Conservation (phyloP, 2,888 invertebrate genomes). For the Drosophila koepferae region DNA sequence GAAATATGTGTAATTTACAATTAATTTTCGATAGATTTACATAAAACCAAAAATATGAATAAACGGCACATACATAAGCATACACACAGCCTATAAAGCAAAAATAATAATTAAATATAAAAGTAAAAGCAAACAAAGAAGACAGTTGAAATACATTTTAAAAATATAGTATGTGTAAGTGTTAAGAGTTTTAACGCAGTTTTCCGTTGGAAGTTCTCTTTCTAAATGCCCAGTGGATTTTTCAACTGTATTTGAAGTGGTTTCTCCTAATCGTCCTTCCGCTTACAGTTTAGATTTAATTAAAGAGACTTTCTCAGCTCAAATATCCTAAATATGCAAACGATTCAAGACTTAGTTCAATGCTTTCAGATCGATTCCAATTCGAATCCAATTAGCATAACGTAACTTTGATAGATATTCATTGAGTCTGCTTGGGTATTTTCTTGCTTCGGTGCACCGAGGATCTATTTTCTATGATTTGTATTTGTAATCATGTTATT, state of each 20-base stretch:
- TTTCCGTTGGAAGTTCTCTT: conserved; percentile 18
- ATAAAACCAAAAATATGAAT: conserved; percentile 45
- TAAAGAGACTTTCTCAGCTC: neutral
- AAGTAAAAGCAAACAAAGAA: neutral
- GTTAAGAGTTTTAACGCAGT: conserved; percentile 22
- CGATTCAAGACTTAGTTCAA: neutral
- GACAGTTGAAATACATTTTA: conserved; percentile 3
- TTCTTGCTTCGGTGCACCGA: conserved; percentile 28
- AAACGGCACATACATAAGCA: conserved; percentile 34
- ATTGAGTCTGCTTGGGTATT: conserved; percentile 28
- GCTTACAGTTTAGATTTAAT: no score
- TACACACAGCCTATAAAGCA: conserved; percentile 10
- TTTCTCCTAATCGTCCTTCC: neutral
- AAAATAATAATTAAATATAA: neutral
- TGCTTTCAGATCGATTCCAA: neutral
- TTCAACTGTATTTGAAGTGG: neutral
- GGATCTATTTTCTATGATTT: conserved; percentile 1
- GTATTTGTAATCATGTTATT: conserved; percentile 33
- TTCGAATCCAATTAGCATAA: neutral
- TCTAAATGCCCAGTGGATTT: conserved; percentile 7
- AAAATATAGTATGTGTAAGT: conserved; percentile 18
- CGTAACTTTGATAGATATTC: neutral
- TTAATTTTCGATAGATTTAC: conserved; percentile 79
- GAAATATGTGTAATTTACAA: conserved; percentile 43
- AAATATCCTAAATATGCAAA: neutral